Percentiles rank a stretch among this genome's conserved stretches.
These are phyloP conservation scores for Holothuria leucospilota DNA, from an alignment of 53 echinoderm and acorn worm genomes.

Conservation along the genomic window DNA sequence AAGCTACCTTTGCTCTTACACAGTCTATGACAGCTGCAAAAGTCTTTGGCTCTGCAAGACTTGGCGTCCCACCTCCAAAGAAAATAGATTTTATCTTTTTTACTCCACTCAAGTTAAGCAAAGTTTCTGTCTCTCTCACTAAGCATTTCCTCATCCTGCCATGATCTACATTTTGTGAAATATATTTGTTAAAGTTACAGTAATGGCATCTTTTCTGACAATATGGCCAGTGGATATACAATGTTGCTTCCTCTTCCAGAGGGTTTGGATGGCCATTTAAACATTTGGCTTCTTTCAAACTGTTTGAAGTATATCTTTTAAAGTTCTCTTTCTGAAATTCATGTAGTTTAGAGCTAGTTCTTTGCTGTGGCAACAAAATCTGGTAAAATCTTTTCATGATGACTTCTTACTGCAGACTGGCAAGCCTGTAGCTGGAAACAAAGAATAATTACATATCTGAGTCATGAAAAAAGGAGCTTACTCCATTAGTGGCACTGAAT, in stretches of 20 bases:
- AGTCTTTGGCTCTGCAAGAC: constrained; percentile 78
- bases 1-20: constrained; percentile 48
- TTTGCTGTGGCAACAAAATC: no score
- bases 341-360: no score
- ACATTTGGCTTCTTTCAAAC: no score
- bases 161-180: constrained; percentile 67
- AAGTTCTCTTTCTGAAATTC: no score
- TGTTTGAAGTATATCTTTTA: no score
- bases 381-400: no score
- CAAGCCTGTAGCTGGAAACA: no score
- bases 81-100: constrained; percentile 79
- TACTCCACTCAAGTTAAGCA: constrained; percentile 72
- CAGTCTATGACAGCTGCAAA: constrained; percentile 73
- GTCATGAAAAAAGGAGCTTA: no score
- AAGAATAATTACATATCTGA: no score
- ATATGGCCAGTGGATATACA: constrained; percentile 96
- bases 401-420: no score
- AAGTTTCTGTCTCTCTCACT: constrained; percentile 66
- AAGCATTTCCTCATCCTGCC: constrained; percentile 76
- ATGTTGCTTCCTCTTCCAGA: constrained; percentile 73
- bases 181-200: constrained; percentile 98
- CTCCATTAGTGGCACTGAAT: no score
- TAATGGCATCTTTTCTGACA: constrained; percentile 92
- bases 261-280: background rate
- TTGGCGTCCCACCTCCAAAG: constrained; percentile 97